These are phyloP conservation scores for Oscheius sp. DNA, from an alignment of 2,888 invertebrate genomes.

Conservation along the genomic window DNA sequence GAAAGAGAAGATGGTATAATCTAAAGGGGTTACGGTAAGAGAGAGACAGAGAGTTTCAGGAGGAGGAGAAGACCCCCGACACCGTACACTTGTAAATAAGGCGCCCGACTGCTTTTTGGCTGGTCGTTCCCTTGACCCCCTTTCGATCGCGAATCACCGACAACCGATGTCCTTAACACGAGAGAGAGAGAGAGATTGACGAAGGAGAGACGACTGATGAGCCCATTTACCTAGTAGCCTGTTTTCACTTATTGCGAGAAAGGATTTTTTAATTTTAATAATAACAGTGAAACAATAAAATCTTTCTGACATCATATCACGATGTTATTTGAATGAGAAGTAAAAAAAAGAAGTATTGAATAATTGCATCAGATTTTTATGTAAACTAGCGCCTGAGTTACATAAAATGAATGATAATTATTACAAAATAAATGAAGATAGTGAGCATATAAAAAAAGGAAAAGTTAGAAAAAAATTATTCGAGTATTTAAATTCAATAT, in stretches of 20 bases:
- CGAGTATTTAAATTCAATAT: too few species aligned
- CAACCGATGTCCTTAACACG: constrained; percentile 27
- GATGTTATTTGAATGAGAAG: too few species aligned
- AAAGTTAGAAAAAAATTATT: too few species aligned
- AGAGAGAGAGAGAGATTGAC: background rate
- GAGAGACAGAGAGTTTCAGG: background rate
- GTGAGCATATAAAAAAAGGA: too few species aligned
- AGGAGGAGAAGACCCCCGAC: background rate
- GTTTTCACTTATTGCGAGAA: constrained; percentile 4
- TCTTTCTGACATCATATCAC: too few species aligned
- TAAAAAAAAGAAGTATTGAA: too few species aligned
- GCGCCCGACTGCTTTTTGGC: constrained; percentile 24
- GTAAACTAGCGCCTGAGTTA: too few species aligned
- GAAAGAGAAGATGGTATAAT: background rate
- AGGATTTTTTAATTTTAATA: too few species aligned
- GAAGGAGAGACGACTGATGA: background rate
- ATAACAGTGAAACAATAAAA: too few species aligned
- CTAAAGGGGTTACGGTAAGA: background rate
- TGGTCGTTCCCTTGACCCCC: constrained; percentile 28
- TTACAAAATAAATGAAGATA: too few species aligned
- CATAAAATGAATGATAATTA: too few species aligned
- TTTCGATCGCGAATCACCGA: constrained; percentile 10
- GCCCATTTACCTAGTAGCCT: constrained; percentile 29
- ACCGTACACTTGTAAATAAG: constrained; percentile 31
- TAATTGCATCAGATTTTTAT: too few species aligned